Percentiles rank a stretch among this genome's conserved stretches.
These are phyloP conservation scores for Blomia tropicalis DNA, from an alignment of 2,888 invertebrate species.

Conservation along the genomic window DNA sequence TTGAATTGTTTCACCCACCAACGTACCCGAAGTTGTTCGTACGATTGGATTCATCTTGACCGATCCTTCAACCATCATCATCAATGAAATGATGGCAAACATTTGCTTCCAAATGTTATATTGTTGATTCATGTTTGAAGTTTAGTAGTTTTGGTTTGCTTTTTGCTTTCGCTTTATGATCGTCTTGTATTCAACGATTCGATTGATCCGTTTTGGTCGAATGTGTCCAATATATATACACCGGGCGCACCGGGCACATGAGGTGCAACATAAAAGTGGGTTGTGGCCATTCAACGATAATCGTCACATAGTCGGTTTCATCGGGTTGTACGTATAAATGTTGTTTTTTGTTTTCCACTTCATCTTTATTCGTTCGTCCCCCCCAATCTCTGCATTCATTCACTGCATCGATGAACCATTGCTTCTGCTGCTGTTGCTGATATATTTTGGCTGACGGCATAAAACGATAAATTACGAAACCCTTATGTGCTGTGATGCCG, in stretches of 20 bases:
- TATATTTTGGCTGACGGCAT: not conserved
- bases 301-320: too few relatives aligned
- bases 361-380: not conserved
- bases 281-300: too few relatives aligned
- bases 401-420: too few relatives aligned
- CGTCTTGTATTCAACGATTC: not conserved
- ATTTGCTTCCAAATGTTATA: not conserved
- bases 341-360: not conserved
- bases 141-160: not conserved
- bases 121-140: not conserved
- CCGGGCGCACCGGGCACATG: too few relatives aligned
- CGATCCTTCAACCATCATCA: not conserved
- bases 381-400: too few relatives aligned
- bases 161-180: not conserved
- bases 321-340: too few relatives aligned
- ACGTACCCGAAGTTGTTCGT: constrained; percentile 24
- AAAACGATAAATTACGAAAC: constrained; percentile 8
- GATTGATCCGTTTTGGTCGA: too few relatives aligned
- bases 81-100: not conserved
- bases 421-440: not conserved
- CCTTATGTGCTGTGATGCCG: not conserved
- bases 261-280: too few relatives aligned
- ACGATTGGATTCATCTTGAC: not conserved
- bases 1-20: constrained; percentile 18
- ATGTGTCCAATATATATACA: too few relatives aligned